A percentile compares a stretch with the other conserved stretches of the same genome.
Evolutionary conservation across 2,113 vertebrate genomes (phyloP).

Genomic region (Nasalis larvatus): DNA sequence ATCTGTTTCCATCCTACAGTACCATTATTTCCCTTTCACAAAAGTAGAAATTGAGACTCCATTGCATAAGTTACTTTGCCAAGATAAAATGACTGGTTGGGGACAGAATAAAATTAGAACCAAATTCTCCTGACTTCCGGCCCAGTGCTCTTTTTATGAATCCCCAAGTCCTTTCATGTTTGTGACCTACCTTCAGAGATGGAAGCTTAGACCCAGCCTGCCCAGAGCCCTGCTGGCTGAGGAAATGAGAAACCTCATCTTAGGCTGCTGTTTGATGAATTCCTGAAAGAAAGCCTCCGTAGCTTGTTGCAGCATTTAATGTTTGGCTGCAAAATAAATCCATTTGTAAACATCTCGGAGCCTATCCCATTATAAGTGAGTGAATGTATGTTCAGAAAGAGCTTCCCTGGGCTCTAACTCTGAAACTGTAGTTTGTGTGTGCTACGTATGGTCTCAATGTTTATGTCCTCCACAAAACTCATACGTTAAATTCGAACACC

Average conservation of each 20-base stretch:
- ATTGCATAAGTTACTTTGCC: background rate
- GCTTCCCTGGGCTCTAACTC: constrained; percentile 43
- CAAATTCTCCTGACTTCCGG: background rate
- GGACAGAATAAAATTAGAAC: constrained; percentile 4
- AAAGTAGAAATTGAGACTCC: background rate
- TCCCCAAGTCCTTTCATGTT: rapidly evolving
- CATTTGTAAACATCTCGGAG: constrained; percentile 64
- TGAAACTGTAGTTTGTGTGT: constrained; percentile 17
- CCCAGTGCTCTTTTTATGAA: background rate
- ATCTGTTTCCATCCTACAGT: background rate
- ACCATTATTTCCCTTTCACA: background rate
- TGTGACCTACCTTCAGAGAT: background rate
- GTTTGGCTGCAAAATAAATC: constrained; percentile 62
- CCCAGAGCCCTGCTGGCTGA: background rate
- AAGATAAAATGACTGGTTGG: background rate
- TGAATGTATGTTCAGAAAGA: constrained; percentile 44
- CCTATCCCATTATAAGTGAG: constrained; percentile 50
- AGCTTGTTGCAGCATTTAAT: constrained; percentile 68
- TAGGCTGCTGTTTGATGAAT: constrained; percentile 18
- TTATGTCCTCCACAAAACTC: too few relatives aligned
- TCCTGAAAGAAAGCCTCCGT: constrained; percentile 62
- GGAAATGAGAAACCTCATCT: background rate
- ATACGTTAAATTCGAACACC: background rate
- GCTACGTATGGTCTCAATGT: background rate
- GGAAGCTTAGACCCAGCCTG: rapidly evolving